Percentiles rank a stretch among this genome's conserved stretches.
phyloP scores from a whole-genome alignment of 2,888 invertebrate genomes.

The Chloroclysta siterata region DNA sequence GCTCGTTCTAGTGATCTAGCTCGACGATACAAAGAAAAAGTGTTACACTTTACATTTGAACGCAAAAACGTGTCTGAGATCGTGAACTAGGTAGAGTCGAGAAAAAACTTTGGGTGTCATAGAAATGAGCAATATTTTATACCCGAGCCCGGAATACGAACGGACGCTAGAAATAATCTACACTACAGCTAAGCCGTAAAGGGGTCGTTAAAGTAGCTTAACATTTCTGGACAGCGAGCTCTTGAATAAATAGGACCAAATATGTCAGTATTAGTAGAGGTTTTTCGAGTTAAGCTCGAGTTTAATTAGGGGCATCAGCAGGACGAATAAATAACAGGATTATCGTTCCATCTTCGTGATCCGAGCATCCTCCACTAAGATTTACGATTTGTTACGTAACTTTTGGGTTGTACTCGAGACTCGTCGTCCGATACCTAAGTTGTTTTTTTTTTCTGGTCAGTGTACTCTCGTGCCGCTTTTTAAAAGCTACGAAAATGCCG shows the following conservation, averaged over 20 bases:
- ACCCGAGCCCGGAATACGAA: constrained; percentile 6
- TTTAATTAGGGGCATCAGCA: constrained; percentile 67
- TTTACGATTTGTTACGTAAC: constrained; percentile 51
- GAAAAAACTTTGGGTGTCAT: constrained; percentile 24
- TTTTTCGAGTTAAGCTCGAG: constrained; percentile 54
- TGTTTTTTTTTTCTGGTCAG: not conserved
- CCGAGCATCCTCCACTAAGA: constrained; percentile 48
- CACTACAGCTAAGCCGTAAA: constrained; percentile 46
- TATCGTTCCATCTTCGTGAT: constrained; percentile 72
- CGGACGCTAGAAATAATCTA: constrained; percentile 16
- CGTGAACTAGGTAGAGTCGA: constrained; percentile 6
- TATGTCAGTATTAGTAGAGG: constrained; percentile 57
- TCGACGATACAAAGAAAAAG: constrained; percentile 6
- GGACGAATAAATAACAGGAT: constrained; percentile 77
- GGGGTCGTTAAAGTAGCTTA: constrained; percentile 65
- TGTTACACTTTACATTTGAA: constrained; percentile 15
- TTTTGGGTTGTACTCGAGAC: constrained; percentile 13
- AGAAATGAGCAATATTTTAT: constrained; percentile 18
- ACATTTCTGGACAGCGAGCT: constrained; percentile 46
- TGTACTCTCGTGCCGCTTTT: not conserved
- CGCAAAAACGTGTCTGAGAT: constrained; percentile 19
- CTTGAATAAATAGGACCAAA: constrained; percentile 67
- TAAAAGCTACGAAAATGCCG: not conserved
- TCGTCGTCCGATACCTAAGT: constrained; percentile 9
- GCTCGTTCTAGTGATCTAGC: constrained; percentile 19